Conservation (phyloP, 2,797 vertebrate species). For the Hirundo rustica region DNA sequence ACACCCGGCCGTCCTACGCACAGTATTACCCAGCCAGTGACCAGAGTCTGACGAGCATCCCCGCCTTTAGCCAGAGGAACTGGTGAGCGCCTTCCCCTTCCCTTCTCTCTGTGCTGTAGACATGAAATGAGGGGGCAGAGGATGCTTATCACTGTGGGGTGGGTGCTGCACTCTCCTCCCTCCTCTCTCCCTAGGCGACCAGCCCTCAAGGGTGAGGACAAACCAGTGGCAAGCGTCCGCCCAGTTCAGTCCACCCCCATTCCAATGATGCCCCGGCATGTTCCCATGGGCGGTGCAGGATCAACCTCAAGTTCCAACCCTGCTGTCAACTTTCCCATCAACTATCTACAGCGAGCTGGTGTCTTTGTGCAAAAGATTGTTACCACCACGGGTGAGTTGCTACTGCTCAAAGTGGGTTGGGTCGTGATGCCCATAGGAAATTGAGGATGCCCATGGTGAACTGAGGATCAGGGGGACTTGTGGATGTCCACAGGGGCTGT, state of each 20-base stretch:
- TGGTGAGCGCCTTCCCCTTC: slow-evolving; percentile 80
- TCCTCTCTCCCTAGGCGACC: slow-evolving; percentile 81
- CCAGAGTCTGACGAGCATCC: slow-evolving; percentile 89
- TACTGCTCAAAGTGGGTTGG: not conserved
- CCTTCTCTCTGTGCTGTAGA: not conserved
- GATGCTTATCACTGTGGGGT: not conserved
- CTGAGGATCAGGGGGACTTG: slow-evolving; percentile 64
- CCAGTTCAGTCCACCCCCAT: slow-evolving; percentile 98
- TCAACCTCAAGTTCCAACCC: slow-evolving; percentile 83
- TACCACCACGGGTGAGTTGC: slow-evolving; percentile 89
- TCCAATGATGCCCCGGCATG: slow-evolving; percentile 98
- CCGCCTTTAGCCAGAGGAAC: slow-evolving; percentile 94
- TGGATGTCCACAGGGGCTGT: not conserved
- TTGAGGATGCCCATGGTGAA: not conserved
- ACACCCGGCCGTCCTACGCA: slow-evolving; percentile 93
- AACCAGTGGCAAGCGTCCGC: slow-evolving; percentile 94
- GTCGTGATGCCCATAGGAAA: not conserved
- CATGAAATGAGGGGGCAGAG: not conserved
- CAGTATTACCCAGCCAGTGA: slow-evolving; percentile 96
- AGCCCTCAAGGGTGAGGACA: slow-evolving; percentile 88
- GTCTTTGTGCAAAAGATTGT: slow-evolving; percentile 97
- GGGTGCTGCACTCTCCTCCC: not conserved
- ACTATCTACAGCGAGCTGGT: slow-evolving; percentile 94
- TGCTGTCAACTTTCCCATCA: slow-evolving; percentile 90
- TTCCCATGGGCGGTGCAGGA: slow-evolving; percentile 78